Percentiles rank a stretch among this genome's conserved stretches.
These are phyloP conservation scores for Thereva nobilitata DNA, from an alignment of 2,888 invertebrate species.

Conservation along the genomic window DNA sequence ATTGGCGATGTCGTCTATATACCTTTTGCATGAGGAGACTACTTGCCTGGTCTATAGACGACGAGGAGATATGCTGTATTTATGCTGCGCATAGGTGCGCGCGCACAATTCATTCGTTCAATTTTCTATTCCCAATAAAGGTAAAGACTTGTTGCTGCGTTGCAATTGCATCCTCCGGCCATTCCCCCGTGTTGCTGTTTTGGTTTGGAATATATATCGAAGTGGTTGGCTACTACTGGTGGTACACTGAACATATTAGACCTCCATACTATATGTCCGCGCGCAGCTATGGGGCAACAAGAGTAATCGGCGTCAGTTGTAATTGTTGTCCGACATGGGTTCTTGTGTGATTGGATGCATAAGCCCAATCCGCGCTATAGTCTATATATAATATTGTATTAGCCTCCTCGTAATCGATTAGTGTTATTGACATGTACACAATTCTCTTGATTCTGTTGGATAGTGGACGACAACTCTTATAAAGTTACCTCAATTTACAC, in stretches of 20 bases:
- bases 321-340: conserved; percentile 16
- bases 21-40: conserved; percentile 1
- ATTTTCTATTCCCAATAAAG: conserved; percentile 30
- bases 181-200: conserved; percentile 2
- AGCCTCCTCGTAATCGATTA: conserved; percentile 3
- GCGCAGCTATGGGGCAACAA: no score
- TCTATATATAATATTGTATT: background rate
- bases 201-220: no score
- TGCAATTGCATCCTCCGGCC: conserved; percentile 2
- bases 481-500: no score
- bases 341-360: conserved; percentile 14
- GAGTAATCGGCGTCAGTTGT: background rate
- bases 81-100: background rate
- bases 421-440: conserved; percentile 9
- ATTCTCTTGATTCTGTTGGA: conserved; percentile 6
- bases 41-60: background rate
- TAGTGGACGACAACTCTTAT: no score
- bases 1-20: conserved; percentile 18
- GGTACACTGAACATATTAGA: no score
- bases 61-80: conserved; percentile 21
- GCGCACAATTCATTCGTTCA: conserved; percentile 20
- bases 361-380: background rate
- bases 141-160: conserved; percentile 18
- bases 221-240: no score
- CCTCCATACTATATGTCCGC: no score